A percentile compares a stretch with the other conserved stretches of the same genome.
These are phyloP conservation scores for Caretta caretta DNA, from an alignment of 2,113 vertebrate species.

Conservation along the genomic window DNA sequence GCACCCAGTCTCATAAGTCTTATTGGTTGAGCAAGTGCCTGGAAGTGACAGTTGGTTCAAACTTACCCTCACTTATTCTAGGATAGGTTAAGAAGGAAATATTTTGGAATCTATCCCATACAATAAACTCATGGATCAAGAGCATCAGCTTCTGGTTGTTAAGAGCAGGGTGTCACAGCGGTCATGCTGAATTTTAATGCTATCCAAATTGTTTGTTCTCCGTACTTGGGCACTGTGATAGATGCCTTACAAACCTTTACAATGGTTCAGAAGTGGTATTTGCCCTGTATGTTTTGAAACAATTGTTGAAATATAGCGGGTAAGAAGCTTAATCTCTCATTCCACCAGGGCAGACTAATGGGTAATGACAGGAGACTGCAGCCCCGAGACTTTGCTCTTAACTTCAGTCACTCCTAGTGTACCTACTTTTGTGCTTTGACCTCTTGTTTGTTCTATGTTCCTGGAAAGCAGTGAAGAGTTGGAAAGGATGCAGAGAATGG, in stretches of 20 bases:
- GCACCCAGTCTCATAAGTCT: accelerated
- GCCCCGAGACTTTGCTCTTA: background rate
- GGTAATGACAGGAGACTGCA: background rate
- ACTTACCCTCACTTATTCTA: background rate
- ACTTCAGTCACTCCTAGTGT: accelerated
- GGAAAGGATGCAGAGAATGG: background rate
- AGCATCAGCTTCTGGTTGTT: background rate
- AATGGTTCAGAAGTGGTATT: background rate
- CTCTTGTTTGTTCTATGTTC: background rate
- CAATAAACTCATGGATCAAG: accelerated
- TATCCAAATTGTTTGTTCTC: background rate
- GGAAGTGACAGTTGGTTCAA: background rate
- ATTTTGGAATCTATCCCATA: accelerated
- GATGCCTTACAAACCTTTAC: background rate
- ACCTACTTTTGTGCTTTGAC: background rate
- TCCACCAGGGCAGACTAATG: accelerated
- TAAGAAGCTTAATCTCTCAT: background rate
- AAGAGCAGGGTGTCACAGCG: background rate
- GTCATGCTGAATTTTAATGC: background rate
- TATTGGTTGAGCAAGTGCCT: background rate
- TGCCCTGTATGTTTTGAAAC: background rate
- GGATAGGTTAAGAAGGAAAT: background rate
- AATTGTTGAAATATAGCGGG: accelerated
- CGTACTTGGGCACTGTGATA: background rate
- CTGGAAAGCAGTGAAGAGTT: background rate